Evolutionary conservation across 2,113 vertebrate species (phyloP), one percentile per base, ranked within the genome.

Genomic region (Pangasianodon gigas): DNA sequence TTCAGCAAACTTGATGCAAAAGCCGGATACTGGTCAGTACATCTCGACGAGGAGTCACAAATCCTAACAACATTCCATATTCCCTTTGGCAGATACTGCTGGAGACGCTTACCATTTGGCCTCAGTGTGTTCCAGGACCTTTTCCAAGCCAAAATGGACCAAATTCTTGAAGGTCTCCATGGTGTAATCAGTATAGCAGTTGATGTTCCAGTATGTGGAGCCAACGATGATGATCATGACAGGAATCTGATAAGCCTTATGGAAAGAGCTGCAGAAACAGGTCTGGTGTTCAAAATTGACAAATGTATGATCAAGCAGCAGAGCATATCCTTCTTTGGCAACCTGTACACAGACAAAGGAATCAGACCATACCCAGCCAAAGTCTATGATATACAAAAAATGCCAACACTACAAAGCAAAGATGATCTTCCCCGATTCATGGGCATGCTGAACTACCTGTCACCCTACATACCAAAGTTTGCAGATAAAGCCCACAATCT

Each of bases 21-120:
- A 86, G 60, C 86, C 18, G 62, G 74, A 85, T 90, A 91, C 41
- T 90, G 88, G 91, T 90, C 91, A 0, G 85, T 85, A 85, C 91
- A 81, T 37, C 60, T 91, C 11, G 56, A 91, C 24, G 82, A 91
- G 52, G 82, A 86, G 0, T 90, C 82, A 77, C 91, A 91, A 88
- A 21, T 82, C 0, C 19, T 88, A 7, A 77, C 52, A 7, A 90
- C 51, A 2, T 90, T 89, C 8, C 67, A 14, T 9, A 87, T 85
- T 84, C 88, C 85, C 7, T 88, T 91, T 44, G 77, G 84, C 41
- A 87, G 84, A 26, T 82, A 82, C 87, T 91, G 90, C 83, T 88
- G 82, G 87, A 88, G 58, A 85, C 46, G 21, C 19, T n/a, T 89
- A 19, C 71, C 83, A 74, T 90, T 85, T 62, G 56, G 84, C 0